Conservation (phyloP, 2,888 invertebrate genomes). For the Heliconius ethilla region DNA sequence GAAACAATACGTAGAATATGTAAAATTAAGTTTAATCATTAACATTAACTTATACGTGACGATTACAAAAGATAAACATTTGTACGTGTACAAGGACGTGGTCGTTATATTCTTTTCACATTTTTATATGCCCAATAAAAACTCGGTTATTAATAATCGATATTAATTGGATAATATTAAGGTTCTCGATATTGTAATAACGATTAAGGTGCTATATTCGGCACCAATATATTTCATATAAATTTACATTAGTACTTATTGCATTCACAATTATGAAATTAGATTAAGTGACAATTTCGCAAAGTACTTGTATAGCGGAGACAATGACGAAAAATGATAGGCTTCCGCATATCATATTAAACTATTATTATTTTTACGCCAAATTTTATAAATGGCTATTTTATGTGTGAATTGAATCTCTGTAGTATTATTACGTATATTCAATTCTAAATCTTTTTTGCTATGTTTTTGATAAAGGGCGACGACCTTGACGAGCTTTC, state of each 20-base stretch:
- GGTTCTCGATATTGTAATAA: slow-evolving; percentile 31
- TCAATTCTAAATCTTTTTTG: not conserved
- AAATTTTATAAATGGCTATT: not conserved
- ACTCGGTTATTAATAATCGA: slow-evolving; percentile 33
- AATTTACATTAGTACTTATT: slow-evolving; percentile 31
- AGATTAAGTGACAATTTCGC: slow-evolving; percentile 34
- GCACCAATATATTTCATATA: slow-evolving; percentile 29
- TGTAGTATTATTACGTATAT: too few relatives aligned
- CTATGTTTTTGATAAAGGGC: not conserved
- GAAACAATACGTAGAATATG: slow-evolving; percentile 11
- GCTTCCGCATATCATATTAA: slow-evolving; percentile 19
- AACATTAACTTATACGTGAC: slow-evolving; percentile 21
- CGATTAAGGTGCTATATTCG: slow-evolving; percentile 29
- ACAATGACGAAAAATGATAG: slow-evolving; percentile 10
- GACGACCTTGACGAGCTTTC: slow-evolving; percentile 27
- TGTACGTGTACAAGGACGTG: slow-evolving; percentile 28
- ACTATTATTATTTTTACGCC: not conserved
- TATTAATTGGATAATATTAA: slow-evolving; percentile 35
- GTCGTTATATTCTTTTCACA: slow-evolving; percentile 30
- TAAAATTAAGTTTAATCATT: slow-evolving; percentile 22
- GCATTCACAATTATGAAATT: slow-evolving; percentile 37
- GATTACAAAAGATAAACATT: slow-evolving; percentile 40
- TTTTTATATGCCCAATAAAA: slow-evolving; percentile 38
- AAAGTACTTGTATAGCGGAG: slow-evolving; percentile 17
- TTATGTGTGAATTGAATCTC: too few relatives aligned